A percentile compares a stretch with the other conserved stretches of the same genome.
Evolutionary conservation across 2,888 invertebrate species (phyloP).

Genomic region (Xanthia togata): DNA sequence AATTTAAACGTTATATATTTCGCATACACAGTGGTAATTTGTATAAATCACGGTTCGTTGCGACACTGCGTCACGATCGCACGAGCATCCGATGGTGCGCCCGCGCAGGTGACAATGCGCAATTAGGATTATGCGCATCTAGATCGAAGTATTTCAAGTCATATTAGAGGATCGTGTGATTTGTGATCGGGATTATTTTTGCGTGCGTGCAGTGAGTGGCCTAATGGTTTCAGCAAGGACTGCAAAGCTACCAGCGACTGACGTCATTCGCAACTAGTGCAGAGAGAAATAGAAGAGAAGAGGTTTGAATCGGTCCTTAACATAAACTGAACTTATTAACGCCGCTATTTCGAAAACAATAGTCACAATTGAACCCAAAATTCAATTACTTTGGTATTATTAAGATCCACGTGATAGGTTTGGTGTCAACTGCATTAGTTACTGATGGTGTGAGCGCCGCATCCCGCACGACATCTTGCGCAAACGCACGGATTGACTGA

Average conservation of each 20-base stretch:
- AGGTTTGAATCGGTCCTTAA: background rate
- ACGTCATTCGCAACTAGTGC: slow-evolving; percentile 4
- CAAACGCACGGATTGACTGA: slow-evolving; percentile 68
- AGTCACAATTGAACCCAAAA: slow-evolving; percentile 29
- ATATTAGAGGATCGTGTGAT: slow-evolving; percentile 56
- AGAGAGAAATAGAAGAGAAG: background rate
- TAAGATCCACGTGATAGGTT: slow-evolving; percentile 54
- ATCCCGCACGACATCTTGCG: slow-evolving; percentile 76
- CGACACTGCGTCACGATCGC: slow-evolving; percentile 81
- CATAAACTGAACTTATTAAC: background rate
- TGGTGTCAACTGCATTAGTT: slow-evolving; percentile 64
- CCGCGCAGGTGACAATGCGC: slow-evolving; percentile 78
- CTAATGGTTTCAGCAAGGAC: slow-evolving; percentile 32
- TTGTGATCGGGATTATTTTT: slow-evolving; percentile 56
- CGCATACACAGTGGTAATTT: slow-evolving; percentile 79
- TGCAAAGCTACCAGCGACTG: background rate
- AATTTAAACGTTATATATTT: slow-evolving; percentile 80
- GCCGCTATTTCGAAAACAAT: slow-evolving; percentile 24
- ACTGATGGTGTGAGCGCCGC: slow-evolving; percentile 64
- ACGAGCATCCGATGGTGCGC: slow-evolving; percentile 74
- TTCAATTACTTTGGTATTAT: slow-evolving; percentile 56
- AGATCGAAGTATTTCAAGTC: slow-evolving; percentile 65
- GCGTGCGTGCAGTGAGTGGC: slow-evolving; percentile 30
- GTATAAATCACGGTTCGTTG: slow-evolving; percentile 82
- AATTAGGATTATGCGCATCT: slow-evolving; percentile 79